These are phyloP conservation scores for Ditylenchus weischeri DNA, from an alignment of 2,888 invertebrate species.

Conservation along the genomic window DNA sequence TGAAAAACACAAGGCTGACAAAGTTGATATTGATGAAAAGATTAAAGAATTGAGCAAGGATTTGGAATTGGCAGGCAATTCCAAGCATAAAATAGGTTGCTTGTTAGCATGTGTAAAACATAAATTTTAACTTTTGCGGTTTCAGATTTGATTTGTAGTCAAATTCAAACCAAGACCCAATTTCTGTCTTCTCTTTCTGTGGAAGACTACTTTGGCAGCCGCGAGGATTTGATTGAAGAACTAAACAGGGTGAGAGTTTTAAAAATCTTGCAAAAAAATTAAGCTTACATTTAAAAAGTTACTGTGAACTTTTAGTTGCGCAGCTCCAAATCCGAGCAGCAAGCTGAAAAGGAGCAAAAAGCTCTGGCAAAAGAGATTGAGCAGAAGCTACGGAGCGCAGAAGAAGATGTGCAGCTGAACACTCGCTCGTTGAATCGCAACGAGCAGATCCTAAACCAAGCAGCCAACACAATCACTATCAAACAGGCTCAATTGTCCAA, in stretches of 20 bases:
- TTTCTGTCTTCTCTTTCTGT: constrained; percentile 5
- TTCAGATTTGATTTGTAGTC: constrained; percentile 13
- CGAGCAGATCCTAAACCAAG: constrained; percentile 6
- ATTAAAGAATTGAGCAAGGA: constrained; percentile 11
- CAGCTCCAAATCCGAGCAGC: background rate
- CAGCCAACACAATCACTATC: background rate
- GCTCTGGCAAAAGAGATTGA: constrained; percentile 9
- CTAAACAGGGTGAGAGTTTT: background rate
- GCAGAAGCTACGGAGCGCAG: constrained; percentile 7
- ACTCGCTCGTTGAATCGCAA: constrained; percentile 7
- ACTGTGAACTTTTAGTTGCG: background rate
- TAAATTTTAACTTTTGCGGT: constrained; percentile 11
- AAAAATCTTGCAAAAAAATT: constrained; percentile 7
- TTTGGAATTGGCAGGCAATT: background rate
- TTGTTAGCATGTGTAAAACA: background rate
- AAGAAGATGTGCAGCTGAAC: background rate
- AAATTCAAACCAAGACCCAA: background rate
- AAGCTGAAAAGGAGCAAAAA: constrained; percentile 15
- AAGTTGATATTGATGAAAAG: background rate
- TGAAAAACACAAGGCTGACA: constrained; percentile 7
- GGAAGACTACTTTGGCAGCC: constrained; percentile 10
- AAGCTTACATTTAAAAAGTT: background rate
- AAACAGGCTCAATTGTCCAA: constrained; percentile 1
- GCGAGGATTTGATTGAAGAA: constrained; percentile 10
- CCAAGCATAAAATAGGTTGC: constrained; percentile 16